Percentiles rank a stretch among this genome's conserved stretches.
Conservation (phyloP, 2,113 vertebrate genomes). For the Poecilia latipinna region DNA sequence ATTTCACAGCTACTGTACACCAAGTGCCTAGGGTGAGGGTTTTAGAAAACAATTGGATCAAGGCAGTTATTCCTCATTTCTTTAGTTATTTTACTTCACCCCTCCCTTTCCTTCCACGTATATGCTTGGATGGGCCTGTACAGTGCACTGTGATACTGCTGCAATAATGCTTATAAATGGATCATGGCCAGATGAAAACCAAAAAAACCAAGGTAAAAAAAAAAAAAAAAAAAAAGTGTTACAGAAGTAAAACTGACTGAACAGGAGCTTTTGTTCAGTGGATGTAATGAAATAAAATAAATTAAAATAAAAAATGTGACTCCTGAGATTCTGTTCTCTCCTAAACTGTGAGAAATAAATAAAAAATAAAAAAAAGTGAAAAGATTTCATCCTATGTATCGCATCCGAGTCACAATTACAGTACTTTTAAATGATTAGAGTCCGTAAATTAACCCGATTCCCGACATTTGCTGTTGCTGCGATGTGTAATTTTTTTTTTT, state of each 20-base stretch:
- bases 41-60: slow-evolving; percentile 62
- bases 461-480: no score
- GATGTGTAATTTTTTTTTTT: neutral
- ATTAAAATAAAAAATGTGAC: slow-evolving; percentile 24
- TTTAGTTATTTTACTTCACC: slow-evolving; percentile 43
- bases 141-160: slow-evolving; percentile 70
- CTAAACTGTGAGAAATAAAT: neutral
- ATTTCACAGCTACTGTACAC: slow-evolving; percentile 72
- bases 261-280: slow-evolving; percentile 47
- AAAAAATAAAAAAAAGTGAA: neutral
- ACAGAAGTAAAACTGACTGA: slow-evolving; percentile 39
- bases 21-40: slow-evolving; percentile 71
- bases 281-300: slow-evolving; percentile 59
- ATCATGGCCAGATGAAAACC: slow-evolving; percentile 42
- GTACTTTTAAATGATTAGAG: neutral
- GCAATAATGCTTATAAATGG: slow-evolving; percentile 65
- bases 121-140: slow-evolving; percentile 44
- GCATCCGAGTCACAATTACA: neutral
- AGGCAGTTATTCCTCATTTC: slow-evolving; percentile 50
- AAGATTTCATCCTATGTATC: neutral
- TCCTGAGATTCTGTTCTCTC: neutral
- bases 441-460: neutral
- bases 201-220: no score
- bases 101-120: slow-evolving; percentile 5
- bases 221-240: slow-evolving; percentile 52